phyloP scores from a whole-genome alignment of 2,797 vertebrate species.

The Poeciliopsis paucimaculata region DNA sequence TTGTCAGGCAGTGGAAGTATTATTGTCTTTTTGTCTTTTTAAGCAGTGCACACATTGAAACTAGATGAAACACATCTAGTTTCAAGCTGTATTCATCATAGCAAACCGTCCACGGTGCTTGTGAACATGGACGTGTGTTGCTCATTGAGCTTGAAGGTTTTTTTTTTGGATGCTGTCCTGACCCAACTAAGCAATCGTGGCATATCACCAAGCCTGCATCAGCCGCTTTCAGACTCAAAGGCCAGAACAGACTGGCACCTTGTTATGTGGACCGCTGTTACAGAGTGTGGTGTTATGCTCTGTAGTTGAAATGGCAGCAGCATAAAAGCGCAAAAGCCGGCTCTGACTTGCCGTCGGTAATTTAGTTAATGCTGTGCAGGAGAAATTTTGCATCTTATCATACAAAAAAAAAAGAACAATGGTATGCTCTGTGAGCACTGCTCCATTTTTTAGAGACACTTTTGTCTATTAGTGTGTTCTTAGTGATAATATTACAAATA shows the following conservation, averaged over 20 bases:
- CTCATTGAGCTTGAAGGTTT: slow-evolving; percentile 30
- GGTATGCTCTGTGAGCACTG: slow-evolving; percentile 7
- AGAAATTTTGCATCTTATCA: slow-evolving; percentile 25
- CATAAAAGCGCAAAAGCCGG: slow-evolving; percentile 17
- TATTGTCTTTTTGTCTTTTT: background rate
- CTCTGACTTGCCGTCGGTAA: slow-evolving; percentile 26
- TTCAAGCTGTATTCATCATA: slow-evolving; percentile 10
- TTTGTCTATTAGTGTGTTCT: slow-evolving; percentile 34
- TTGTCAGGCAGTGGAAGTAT: background rate
- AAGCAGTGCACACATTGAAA: background rate
- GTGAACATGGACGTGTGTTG: slow-evolving; percentile 52
- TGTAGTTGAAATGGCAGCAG: slow-evolving; percentile 38
- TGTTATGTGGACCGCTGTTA: slow-evolving; percentile 50
- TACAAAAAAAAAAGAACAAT: background rate
- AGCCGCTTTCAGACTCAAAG: slow-evolving; percentile 39
- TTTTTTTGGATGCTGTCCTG: slow-evolving; percentile 50
- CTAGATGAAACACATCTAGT: background rate
- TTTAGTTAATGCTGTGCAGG: slow-evolving; percentile 18
- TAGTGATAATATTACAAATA: background rate
- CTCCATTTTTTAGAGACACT: slow-evolving; percentile 23
- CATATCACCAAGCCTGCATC: slow-evolving; percentile 62
- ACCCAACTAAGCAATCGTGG: slow-evolving; percentile 36
- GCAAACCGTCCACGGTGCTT: slow-evolving; percentile 26
- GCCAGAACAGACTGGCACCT: slow-evolving; percentile 50
- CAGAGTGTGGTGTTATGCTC: slow-evolving; percentile 27